Evolutionary conservation across 2,888 invertebrate species (phyloP), one percentile per base, ranked within the genome.

Genomic region (Malachius bipustulatus): DNA sequence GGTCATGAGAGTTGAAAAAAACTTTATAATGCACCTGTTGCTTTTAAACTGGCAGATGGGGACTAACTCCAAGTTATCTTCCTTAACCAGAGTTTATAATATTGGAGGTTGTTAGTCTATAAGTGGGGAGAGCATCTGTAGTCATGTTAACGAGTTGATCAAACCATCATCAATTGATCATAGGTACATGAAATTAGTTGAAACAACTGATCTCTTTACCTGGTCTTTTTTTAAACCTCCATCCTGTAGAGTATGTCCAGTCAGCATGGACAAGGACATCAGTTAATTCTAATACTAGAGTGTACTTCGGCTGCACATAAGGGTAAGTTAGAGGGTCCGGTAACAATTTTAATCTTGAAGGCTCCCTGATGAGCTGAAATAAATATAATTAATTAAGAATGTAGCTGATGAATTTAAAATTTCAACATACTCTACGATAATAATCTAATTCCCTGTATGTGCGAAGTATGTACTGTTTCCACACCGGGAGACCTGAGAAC

Each of bases 141-240:
- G n/a, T n/a, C n/a, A n/a, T n/a, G n/a, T n/a, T n/a, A n/a, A n/a
- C n/a, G n/a, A n/a, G n/a, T n/a, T n/a, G n/a, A n/a, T n/a, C n/a
- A n/a, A n/a, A n/a, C n/a, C n/a, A n/a, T n/a, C n/a, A n/a, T n/a
- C n/a, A n/a, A n/a, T n/a, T n/a, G n/a, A n/a, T n/a, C n/a, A n/a
- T n/a, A n/a, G n/a, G n/a, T n/a, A n/a, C n/a, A n/a, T n/a, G n/a
- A n/a, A n/a, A n/a, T n/a, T n/a, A n/a, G n/a, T n/a, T n/a, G n/a
- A n/a, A n/a, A n/a, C n/a, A 24, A 30, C 4, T 4, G 4, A 12
- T 4, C 6, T 14, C 12, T 24, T 69, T 46, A 24, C 90, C 91
- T 1, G 97, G 96, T 34, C 97, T 76, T 64, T 97, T 98, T 65
- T 96, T 94, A 62, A 97, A 98, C 48, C 96, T 76, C 94, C 94